Percentiles rank a stretch among this genome's conserved stretches.
Conservation (phyloP, 2,797 vertebrate species). For the Helicolenus hilgendorfi region DNA sequence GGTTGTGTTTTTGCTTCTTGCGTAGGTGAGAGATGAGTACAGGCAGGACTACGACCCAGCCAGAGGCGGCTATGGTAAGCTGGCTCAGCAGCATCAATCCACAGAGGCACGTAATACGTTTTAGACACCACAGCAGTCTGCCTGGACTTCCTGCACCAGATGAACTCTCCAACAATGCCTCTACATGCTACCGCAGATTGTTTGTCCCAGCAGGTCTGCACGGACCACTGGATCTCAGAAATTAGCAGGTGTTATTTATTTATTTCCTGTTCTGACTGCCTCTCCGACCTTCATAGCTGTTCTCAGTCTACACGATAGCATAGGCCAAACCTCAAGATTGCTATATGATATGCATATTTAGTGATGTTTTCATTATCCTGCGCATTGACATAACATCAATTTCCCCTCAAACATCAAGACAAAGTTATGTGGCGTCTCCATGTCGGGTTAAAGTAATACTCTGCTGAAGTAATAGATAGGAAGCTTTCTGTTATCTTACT, state of each 20-base stretch:
- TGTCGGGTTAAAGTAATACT: background rate
- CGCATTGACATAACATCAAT: background rate
- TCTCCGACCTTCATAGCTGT: background rate
- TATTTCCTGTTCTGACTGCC: background rate
- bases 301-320: background rate
- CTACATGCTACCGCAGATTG: background rate
- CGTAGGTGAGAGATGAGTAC: slow-evolving; percentile 94
- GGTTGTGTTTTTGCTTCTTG: background rate
- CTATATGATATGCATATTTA: background rate
- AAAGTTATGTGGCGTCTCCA: background rate
- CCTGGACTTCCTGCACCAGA: slow-evolving; percentile 18
- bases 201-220: background rate
- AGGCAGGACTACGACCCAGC: slow-evolving; percentile 93
- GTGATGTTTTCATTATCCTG: background rate
- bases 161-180: background rate
- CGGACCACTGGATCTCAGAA: background rate
- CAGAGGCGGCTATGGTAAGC: slow-evolving; percentile 93
- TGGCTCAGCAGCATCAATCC: slow-evolving; percentile 88
- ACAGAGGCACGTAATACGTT: slow-evolving; percentile 81
- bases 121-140: slow-evolving; percentile 52
- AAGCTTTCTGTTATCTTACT: background rate
- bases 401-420: background rate
- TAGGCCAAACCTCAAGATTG: background rate
- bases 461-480: background rate
- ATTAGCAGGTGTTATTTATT: slow-evolving; percentile 26